Base-by-base conservation (phyloP, 1,140 invertebrate genomes). In the Lepidurus packardi region DNA sequence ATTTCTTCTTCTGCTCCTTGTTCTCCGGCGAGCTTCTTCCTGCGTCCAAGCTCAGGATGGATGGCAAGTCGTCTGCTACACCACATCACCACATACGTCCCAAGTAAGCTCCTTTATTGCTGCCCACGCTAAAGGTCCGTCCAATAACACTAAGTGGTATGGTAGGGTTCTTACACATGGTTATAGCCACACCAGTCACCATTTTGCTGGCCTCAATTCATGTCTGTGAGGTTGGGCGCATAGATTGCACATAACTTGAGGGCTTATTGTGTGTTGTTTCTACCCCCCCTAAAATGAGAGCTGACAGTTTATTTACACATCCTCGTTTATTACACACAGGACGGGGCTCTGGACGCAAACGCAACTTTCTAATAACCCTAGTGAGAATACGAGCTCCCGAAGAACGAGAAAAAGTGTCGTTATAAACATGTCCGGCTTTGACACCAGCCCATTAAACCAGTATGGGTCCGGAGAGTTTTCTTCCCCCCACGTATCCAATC, bases 61-160 rank as follows among this genome's bases (percentile, higher is more conserved):
- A 65, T 65, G 16, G 16, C 45, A 47, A 47, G 45, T 47, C 45
- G 45, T 47, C 45, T 10, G 45, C 16, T 16, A 65, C 16, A 65
- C 53, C 16, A n/a, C 53, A 65, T 65, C 53, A 65, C 53, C 53
- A 65, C 53, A 16, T 65, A 9, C 53, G 53, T 65, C 13, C 53
- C 53, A 65, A 65, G 53, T 65, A 65, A 65, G 53, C 53, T 65
- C 13, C 53, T 65, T 65, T 65, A 65, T 65, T 65, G 53, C 53
- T 21, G 53, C 53, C 53, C 53, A 13, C 53, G 53, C 21, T 21
- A 34, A 34, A 34, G 16, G 53, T 65, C 53, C 21, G 16, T 16
- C 53, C 53, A 65, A 65, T 65, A 65, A 65, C 53, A 65, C 53
- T 65, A 65, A 65, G 53, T 65, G 53, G 53, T 65, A 65, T 16